These are phyloP conservation scores for Gasterosteus aculeatus DNA, from an alignment of 2,113 vertebrate species.

Conservation along the genomic window DNA sequence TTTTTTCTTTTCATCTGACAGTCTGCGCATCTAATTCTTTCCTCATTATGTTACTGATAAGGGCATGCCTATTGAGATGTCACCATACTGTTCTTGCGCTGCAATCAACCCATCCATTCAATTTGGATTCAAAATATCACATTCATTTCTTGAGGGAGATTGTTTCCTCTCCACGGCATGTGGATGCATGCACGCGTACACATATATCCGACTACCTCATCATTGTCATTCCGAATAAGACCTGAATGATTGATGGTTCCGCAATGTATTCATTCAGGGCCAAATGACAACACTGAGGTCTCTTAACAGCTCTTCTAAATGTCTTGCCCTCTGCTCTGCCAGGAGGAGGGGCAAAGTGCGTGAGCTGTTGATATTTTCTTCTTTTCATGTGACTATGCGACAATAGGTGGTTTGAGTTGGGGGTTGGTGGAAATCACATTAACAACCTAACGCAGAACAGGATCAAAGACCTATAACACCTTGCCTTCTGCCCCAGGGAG, in stretches of 20 bases:
- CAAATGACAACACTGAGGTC: slow-evolving; percentile 57
- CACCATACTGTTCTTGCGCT: slow-evolving; percentile 51
- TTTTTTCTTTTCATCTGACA: slow-evolving; percentile 50
- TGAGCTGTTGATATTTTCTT: slow-evolving; percentile 17
- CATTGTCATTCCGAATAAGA: slow-evolving; percentile 62
- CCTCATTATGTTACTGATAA: slow-evolving; percentile 74
- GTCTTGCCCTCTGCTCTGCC: slow-evolving; percentile 31
- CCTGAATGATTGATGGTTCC: slow-evolving; percentile 67
- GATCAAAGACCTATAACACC: slow-evolving; percentile 6
- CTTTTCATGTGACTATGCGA: slow-evolving; percentile 20
- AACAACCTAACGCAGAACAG: slow-evolving; percentile 19
- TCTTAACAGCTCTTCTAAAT: slow-evolving; percentile 30
- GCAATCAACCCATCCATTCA: slow-evolving; percentile 65
- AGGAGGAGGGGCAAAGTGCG: slow-evolving; percentile 7
- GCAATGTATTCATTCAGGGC: slow-evolving; percentile 48
- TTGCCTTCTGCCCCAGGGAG: slow-evolving; percentile 8
- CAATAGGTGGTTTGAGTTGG: slow-evolving; percentile 1
- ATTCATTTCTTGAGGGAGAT: slow-evolving; percentile 56
- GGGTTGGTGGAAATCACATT: slow-evolving; percentile 17
- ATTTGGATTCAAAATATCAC: slow-evolving; percentile 74
- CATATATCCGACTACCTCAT: slow-evolving; percentile 28
- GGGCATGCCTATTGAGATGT: slow-evolving; percentile 76
- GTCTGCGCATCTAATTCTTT: slow-evolving; percentile 61
- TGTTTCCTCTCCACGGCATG: slow-evolving; percentile 47
- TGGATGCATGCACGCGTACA: slow-evolving; percentile 29